These are phyloP conservation scores for Podarcis lilfordi DNA, from an alignment of 2,797 vertebrate species.

Conservation along the genomic window DNA sequence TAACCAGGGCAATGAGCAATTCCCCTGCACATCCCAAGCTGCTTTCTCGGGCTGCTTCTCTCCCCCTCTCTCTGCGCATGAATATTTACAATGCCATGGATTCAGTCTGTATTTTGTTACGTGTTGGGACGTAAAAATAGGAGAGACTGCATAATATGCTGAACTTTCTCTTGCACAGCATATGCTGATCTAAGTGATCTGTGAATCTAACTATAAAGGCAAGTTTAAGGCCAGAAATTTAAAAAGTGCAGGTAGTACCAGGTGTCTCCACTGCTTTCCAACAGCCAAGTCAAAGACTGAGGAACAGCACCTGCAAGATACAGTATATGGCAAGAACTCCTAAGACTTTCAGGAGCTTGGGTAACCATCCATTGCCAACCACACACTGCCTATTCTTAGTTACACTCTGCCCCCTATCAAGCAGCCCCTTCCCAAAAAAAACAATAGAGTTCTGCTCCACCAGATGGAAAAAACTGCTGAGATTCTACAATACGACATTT, in stretches of 20 bases:
- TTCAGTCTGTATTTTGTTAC: neutral
- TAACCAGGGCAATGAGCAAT: neutral
- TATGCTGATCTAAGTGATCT: neutral
- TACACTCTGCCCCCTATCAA: slow-evolving; percentile 51
- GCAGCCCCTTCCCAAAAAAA: slow-evolving; percentile 57
- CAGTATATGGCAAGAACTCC: rapidly evolving
- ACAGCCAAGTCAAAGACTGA: neutral
- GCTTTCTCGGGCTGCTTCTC: neutral
- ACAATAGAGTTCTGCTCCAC: slow-evolving; percentile 49
- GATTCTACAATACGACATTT: neutral
- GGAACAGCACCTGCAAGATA: neutral
- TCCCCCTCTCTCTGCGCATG: neutral
- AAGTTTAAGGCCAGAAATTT: neutral
- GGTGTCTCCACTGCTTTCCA: slow-evolving; percentile 7
- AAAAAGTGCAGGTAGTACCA: neutral
- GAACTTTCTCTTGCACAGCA: neutral
- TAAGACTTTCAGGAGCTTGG: slow-evolving; percentile 6
- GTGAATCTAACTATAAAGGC: neutral
- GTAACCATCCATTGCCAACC: slow-evolving; percentile 13
- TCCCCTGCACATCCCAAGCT: neutral
- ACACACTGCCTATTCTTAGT: slow-evolving; percentile 13
- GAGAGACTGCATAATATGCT: neutral
- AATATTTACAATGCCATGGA: neutral
- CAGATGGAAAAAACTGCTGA: slow-evolving; percentile 39
- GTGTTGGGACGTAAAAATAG: neutral